Base-by-base conservation (phyloP, 2,113 vertebrate genomes). In the Python bivittatus region DNA sequence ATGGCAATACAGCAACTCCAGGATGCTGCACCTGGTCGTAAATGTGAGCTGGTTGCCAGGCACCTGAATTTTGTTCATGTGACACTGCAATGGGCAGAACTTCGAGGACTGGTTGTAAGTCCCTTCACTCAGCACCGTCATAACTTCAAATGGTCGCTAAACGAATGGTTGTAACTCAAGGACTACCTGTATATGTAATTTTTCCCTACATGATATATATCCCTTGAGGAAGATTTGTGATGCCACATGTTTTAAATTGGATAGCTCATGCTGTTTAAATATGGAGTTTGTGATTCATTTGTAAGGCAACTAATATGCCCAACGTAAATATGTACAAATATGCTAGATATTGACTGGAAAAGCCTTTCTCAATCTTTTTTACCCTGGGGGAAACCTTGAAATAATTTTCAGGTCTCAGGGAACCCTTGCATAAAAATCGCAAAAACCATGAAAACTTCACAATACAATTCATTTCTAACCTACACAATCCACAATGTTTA, bases 331-430 rank as follows among this genome's bases (percentile, higher is more conserved):
- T 53, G 7, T 85, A 29, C 4, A 86, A 22, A 58, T 61, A 91
- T 6, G 88, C 27, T 94, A 6, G 1, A 13, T 0, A 22, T 0
- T 92, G 84, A 2, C 1, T 42, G 53, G 89, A 17, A 42, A 8
- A 1, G 1, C 12, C 25, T 0, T 0, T 1, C 72, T 7, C 4
- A 25, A 29, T n/a, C 68, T 79, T 79, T 72, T 79, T 79, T 17
- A 79, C 15, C 68, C 6, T 38, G 33, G n/a, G 38, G 33, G 15
- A 38, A 79, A 0, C n/a, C 6, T 79, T 79, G 68, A 38, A 79
- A 79, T 38, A 79, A 38, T 79, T 79, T 79, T 79, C n/a, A 38
- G 15, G 38, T 79, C 15, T 79, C 33, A 79, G 6, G n/a, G 68
- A 9, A 38, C 6, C 68, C 1, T 13, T 72, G 68, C 7, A 33